Evolutionary conservation across 1,140 invertebrate species (phyloP).

Genomic region (Hestina assimilis): DNA sequence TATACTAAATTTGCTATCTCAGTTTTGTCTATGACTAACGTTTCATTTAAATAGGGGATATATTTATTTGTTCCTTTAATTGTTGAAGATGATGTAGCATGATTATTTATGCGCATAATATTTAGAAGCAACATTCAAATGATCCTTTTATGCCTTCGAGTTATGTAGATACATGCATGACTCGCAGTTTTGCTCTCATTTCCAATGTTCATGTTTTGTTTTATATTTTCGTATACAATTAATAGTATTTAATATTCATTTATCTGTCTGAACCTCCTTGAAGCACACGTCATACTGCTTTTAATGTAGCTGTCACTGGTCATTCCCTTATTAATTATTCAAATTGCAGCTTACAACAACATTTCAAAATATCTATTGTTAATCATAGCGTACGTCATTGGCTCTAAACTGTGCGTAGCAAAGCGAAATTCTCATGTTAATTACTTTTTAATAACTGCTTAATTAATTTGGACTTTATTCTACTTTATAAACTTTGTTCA

Average conservation of each 20-base stretch:
- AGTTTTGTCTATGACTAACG: background rate
- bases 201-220: background rate
- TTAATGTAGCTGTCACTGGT: no score
- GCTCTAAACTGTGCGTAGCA: no score
- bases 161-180: slow-evolving; percentile 3
- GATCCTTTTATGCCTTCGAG: background rate
- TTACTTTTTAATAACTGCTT: no score
- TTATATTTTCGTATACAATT: background rate
- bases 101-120: slow-evolving; percentile 48
- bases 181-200: background rate
- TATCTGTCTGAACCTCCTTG: background rate
- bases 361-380: no score
- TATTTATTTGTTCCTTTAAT: slow-evolving; percentile 42
- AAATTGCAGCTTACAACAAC: no score
- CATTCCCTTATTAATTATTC: no score
- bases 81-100: slow-evolving; percentile 46
- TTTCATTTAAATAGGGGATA: background rate
- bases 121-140: slow-evolving; percentile 13
- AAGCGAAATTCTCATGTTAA: no score
- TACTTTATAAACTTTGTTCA: no score
- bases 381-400: no score
- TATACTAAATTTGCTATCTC: no score
- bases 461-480: no score
- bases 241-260: slow-evolving; percentile 9
- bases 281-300: no score